phyloP scores from a whole-genome alignment of 1,140 invertebrate genomes.

The Drosophila nasuta region DNA sequence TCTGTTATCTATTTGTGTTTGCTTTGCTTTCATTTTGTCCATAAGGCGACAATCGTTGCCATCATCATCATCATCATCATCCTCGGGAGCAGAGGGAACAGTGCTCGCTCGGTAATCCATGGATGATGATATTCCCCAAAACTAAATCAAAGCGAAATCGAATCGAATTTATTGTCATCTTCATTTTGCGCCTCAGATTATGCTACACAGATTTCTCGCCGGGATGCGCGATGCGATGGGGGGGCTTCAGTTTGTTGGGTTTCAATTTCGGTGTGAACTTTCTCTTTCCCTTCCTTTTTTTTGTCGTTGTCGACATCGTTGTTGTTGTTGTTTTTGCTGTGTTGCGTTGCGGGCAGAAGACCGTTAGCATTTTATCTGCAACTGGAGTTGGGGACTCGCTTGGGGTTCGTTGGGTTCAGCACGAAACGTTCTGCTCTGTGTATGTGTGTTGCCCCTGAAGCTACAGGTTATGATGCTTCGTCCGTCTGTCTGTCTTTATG shows the following conservation, averaged over 20 bases:
- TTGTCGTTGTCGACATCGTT: conserved; percentile 30
- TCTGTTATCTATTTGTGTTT: conserved; percentile 81
- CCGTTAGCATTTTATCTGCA: conserved; percentile 35
- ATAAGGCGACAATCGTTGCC: conserved; percentile 79
- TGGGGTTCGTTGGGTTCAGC: conserved; percentile 11
- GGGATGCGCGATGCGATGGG: not conserved
- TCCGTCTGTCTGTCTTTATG: conserved; percentile 33
- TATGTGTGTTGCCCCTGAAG: conserved; percentile 55
- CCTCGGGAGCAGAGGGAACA: conserved; percentile 13
- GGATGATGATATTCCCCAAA: conserved; percentile 80
- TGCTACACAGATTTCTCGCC: conserved; percentile 66
- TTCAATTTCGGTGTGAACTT: conserved; percentile 82
- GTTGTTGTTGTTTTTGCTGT: conserved; percentile 31
- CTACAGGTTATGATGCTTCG: conserved; percentile 77
- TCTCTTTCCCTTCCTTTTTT: conserved; percentile 51
- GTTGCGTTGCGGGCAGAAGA: conserved; percentile 36
- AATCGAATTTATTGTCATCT: conserved; percentile 83
- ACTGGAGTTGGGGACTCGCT: not conserved
- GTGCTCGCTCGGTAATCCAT: conserved; percentile 66
- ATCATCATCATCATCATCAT: conserved; percentile 52
- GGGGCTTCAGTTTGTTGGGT: conserved; percentile 55
- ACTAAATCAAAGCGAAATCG: conserved; percentile 83
- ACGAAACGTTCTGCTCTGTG: conserved; percentile 45
- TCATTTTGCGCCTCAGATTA: conserved; percentile 81
- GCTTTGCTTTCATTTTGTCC: conserved; percentile 59